phyloP scores from a whole-genome alignment of 1,140 invertebrate species.

The Hirudo medicinalis region DNA sequence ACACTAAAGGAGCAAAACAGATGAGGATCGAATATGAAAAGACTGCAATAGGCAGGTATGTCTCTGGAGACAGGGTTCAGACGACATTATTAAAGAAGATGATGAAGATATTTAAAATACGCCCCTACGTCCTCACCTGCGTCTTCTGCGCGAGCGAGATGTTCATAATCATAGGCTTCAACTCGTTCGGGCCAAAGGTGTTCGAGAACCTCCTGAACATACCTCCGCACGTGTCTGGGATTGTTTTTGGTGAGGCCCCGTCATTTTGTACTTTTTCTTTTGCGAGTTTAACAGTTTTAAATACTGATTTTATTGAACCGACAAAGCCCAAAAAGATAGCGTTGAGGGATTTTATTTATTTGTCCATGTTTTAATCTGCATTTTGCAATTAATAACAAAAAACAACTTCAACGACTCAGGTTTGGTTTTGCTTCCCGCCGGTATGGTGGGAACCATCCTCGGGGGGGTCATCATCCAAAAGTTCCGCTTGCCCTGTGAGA shows the following conservation, averaged over 20 bases:
- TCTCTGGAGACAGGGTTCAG: too few relatives aligned
- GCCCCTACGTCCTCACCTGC: neutral
- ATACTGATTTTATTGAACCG: too few relatives aligned
- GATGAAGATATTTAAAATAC: neutral
- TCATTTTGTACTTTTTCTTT: too few relatives aligned
- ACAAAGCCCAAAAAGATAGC: too few relatives aligned
- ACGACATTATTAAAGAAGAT: slow-evolving; percentile 1
- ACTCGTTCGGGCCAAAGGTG: slow-evolving; percentile 8
- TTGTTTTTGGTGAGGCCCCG: slow-evolving; percentile 2
- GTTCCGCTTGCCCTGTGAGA: neutral
- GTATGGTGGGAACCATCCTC: slow-evolving; percentile 11
- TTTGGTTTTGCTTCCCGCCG: slow-evolving; percentile 14
- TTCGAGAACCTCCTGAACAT: slow-evolving; percentile 6
- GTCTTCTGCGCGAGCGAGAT: slow-evolving; percentile 3
- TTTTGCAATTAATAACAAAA: too few relatives aligned
- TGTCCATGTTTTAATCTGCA: too few relatives aligned
- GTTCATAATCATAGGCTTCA: slow-evolving; percentile 12
- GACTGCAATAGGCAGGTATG: too few relatives aligned
- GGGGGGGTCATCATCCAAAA: slow-evolving; percentile 10
- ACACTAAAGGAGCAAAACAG: too few relatives aligned
- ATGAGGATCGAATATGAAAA: too few relatives aligned
- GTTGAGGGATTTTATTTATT: too few relatives aligned
- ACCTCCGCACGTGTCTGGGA: neutral
- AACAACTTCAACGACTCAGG: neutral
- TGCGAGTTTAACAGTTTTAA: too few relatives aligned